These are phyloP conservation scores for Diachasmimorpha longicaudata DNA, from an alignment of 1,140 invertebrate species.

Conservation along the genomic window DNA sequence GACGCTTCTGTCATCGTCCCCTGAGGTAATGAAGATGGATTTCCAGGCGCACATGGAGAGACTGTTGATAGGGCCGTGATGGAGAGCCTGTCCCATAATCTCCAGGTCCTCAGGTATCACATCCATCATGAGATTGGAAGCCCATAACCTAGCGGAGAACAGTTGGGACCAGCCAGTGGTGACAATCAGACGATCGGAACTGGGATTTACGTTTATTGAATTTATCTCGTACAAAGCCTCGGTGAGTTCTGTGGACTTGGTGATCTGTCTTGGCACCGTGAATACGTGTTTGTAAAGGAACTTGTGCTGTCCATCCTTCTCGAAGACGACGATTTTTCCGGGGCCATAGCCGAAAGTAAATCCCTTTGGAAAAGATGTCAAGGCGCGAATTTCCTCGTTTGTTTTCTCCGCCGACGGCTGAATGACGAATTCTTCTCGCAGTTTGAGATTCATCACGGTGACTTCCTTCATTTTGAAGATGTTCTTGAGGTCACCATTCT, in stretches of 20 bases:
- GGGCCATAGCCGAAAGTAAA: constrained; percentile 68
- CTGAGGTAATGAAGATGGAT: constrained; percentile 85
- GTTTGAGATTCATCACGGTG: constrained; percentile 64
- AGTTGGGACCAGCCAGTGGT: constrained; percentile 71
- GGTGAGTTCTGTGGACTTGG: constrained; percentile 41
- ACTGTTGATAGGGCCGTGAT: constrained; percentile 78
- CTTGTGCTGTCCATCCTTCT: constrained; percentile 68
- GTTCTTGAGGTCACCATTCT: constrained; percentile 78
- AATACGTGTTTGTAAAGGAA: constrained; percentile 69
- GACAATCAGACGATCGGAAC: constrained; percentile 66
- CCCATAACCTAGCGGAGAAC: constrained; percentile 68
- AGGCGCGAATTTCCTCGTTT: constrained; percentile 54
- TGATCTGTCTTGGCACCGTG: constrained; percentile 61
- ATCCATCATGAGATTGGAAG: constrained; percentile 41
- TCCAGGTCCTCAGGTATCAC: constrained; percentile 56
- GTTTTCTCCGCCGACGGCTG: constrained; percentile 32
- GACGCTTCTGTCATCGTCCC: constrained; percentile 79
- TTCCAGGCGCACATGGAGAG: constrained; percentile 88
- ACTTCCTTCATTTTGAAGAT: constrained; percentile 67
- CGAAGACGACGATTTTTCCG: constrained; percentile 67
- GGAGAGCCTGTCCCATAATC: constrained; percentile 75
- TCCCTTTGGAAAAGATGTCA: constrained; percentile 66
- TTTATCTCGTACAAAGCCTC: constrained; percentile 63
- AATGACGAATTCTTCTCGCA: constrained; percentile 49
- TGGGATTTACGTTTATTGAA: constrained; percentile 64